Percentiles rank a stretch among this genome's conserved stretches.
Evolutionary conservation across 2,888 invertebrate genomes (phyloP).

Genomic region (Netelia virgata): DNA sequence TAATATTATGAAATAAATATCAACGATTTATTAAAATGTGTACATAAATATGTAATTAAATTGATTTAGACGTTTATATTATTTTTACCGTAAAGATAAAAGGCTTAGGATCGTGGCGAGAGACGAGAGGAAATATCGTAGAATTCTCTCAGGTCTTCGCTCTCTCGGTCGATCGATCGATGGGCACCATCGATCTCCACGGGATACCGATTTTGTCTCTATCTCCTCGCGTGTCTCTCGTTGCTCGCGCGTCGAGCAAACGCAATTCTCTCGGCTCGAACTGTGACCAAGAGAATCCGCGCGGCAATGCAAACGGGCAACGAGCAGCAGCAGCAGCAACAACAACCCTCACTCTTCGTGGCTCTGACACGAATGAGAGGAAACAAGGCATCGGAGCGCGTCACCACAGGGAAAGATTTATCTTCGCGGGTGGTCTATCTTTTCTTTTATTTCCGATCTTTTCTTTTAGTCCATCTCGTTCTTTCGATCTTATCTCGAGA

Average conservation of each 20-base stretch:
- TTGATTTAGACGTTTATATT: background rate
- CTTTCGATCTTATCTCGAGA: constrained; percentile 36
- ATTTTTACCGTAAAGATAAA: background rate
- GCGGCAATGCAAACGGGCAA: background rate
- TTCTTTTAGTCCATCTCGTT: constrained; percentile 17
- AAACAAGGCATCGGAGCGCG: constrained; percentile 51
- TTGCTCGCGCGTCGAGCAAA: constrained; percentile 10
- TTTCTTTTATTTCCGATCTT: constrained; percentile 44
- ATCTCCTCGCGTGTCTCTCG: constrained; percentile 21
- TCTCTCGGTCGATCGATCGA: constrained; percentile 39
- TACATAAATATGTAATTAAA: background rate
- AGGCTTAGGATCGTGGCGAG: background rate
- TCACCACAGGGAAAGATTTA: constrained; percentile 51
- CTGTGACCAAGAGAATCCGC: constrained; percentile 7
- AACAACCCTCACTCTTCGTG: constrained; percentile 2
- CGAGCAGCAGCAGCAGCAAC: constrained; percentile 11
- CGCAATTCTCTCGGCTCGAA: constrained; percentile 39
- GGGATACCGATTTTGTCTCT: constrained; percentile 51
- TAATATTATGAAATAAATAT: background rate
- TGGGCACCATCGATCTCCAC: constrained; percentile 52
- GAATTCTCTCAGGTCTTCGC: constrained; percentile 19
- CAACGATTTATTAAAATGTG: background rate
- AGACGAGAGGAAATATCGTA: background rate
- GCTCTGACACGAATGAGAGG: constrained; percentile 49
- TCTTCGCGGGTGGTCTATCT: constrained; percentile 61